Base-by-base conservation (phyloP, 2,888 invertebrate species). In the Clistopyga incitator region DNA sequence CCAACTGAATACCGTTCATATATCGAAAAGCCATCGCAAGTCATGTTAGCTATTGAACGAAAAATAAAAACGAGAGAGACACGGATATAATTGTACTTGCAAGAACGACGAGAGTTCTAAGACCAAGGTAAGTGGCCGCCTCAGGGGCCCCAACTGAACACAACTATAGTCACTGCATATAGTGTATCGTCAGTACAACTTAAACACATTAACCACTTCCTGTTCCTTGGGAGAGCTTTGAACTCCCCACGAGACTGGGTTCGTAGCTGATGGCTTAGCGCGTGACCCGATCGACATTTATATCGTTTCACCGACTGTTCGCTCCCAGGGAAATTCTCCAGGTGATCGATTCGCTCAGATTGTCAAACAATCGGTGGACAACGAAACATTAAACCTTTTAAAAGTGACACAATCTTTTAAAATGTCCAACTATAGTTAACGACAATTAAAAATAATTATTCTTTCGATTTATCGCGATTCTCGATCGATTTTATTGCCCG, bases 211-310 rank as follows among this genome's bases (percentile, higher is more conserved):
- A 34, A 25, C 74, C 76, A 86, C 86, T 88, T 88, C 88, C 88
- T 88, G 87, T 81, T 88, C 83, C 80, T 84, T 75, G 38, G 65
- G 64, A 68, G 88, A 86, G 86, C 88, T 89, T 88, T 88, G 88
- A 89, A 88, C 88, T 86, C 86, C 65, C 25, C 67, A 52, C 29
- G 20, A 54, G 23, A 56, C 15, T 25, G 3, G 25, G n/a, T 25
- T 11, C 13, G 25, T 18, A 2, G 11, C 29, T 45, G 25, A 25
- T 25, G 10, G 38, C 61, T 50, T 1, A 75, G 47, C 47, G 29
- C 61, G 47, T 61, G 50, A 61, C 61, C 67, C 52, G 59, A 20
- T 50, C 50, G 61, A 75, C 29, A 61, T 68, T 50, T 75, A 29
- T 80, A 56, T 25, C 56, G 18, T 25, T 71, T 71, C 29, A 11